Evolutionary conservation across 2,888 invertebrate species (phyloP).

Genomic region (Spialia ferax): DNA sequence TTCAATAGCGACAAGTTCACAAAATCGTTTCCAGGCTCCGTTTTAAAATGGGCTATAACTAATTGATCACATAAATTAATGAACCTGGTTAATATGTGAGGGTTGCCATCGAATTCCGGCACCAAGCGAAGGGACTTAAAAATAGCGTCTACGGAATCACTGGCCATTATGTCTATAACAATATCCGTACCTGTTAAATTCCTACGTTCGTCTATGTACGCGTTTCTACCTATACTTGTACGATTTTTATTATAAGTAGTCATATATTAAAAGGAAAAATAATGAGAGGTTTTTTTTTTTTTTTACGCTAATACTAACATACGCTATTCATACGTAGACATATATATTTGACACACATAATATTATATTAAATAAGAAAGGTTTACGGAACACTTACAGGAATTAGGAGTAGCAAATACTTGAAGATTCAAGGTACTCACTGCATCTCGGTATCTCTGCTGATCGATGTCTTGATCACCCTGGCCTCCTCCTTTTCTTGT

Average conservation of each 20-base stretch:
- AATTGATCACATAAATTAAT: slow-evolving; percentile 43
- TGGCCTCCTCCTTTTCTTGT: not conserved
- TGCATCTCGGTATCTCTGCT: not conserved
- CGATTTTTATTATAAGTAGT: not conserved
- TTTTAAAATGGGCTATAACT: not conserved
- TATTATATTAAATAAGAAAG: not conserved
- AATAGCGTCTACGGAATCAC: slow-evolving; percentile 2
- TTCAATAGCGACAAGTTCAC: not conserved
- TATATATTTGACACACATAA: not conserved
- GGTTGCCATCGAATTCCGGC: slow-evolving; percentile 45
- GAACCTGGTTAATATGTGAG: slow-evolving; percentile 41
- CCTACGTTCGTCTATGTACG: slow-evolving; percentile 1
- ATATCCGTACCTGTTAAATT: not conserved
- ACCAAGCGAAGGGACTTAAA: slow-evolving; percentile 28
- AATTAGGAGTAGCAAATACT: not conserved
- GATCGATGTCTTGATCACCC: slow-evolving; percentile 1
- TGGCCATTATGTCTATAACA: not conserved
- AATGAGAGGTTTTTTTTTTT: too few relatives aligned
- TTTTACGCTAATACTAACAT: not conserved
- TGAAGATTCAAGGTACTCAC: slow-evolving; percentile 1
- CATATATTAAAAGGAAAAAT: not conserved
- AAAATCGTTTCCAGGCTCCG: not conserved
- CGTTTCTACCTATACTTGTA: not conserved
- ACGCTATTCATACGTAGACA: too few relatives aligned
- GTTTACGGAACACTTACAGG: not conserved